Percentiles rank a stretch among this genome's conserved stretches.
phyloP scores from a whole-genome alignment of 2,888 invertebrate species.

The Pediacus dermestoides region DNA sequence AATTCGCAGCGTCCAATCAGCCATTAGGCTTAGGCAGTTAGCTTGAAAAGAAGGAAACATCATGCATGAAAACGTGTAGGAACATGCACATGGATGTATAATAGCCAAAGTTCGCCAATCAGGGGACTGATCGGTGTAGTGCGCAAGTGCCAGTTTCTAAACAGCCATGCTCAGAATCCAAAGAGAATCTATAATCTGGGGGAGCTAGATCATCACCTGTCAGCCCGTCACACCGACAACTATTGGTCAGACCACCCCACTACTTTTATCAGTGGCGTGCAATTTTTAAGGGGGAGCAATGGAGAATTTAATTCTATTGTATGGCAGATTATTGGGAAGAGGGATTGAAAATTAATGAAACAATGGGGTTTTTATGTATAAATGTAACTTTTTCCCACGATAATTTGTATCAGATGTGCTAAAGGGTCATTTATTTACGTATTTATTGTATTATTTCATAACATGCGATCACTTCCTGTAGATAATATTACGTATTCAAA shows the following conservation, averaged over 20 bases:
- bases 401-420: too few relatives aligned
- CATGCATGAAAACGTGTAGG: constrained; percentile 19
- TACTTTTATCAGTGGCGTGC: constrained; percentile 30
- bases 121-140: constrained; percentile 12
- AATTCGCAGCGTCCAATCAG: constrained; percentile 25
- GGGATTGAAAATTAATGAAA: neutral
- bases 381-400: too few relatives aligned
- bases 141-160: constrained; percentile 28
- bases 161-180: constrained; percentile 37
- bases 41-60: too few relatives aligned
- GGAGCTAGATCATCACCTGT: constrained; percentile 23
- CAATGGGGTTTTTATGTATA: too few relatives aligned
- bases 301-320: constrained; percentile 3
- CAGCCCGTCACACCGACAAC: constrained; percentile 21
- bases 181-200: constrained; percentile 28
- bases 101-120: constrained; percentile 34
- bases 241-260: constrained; percentile 33
- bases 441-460: too few relatives aligned
- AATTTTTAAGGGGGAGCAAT: constrained; percentile 12
- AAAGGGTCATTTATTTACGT: too few relatives aligned
- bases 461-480: too few relatives aligned
- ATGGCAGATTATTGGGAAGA: neutral
- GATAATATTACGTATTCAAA: too few relatives aligned
- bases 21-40: too few relatives aligned
- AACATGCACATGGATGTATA: constrained; percentile 17